phyloP scores from a whole-genome alignment of 2,888 invertebrate species.

The Rapana venosa region DNA sequence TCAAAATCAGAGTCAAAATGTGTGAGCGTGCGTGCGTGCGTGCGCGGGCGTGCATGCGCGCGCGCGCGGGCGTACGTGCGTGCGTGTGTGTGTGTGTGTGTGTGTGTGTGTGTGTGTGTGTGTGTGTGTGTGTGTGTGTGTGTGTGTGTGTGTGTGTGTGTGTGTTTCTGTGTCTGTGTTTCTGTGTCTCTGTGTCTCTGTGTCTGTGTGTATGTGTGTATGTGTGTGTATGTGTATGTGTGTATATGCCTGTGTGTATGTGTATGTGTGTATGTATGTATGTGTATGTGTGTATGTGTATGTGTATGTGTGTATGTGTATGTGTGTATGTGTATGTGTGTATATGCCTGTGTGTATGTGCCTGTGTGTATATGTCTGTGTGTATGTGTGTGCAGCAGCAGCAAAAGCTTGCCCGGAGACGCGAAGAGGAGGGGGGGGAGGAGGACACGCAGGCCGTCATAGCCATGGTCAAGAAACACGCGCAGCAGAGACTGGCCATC shows the following conservation, averaged over 20 bases:
- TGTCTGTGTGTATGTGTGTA: constrained; percentile 1
- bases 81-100: no score
- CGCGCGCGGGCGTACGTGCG: not conserved
- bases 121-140: not conserved
- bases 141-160: constrained; percentile 18
- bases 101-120: no score
- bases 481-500: constrained; percentile 72
- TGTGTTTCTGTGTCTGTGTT: constrained; percentile 4
- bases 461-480: constrained; percentile 70
- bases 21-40: not conserved
- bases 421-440: constrained; percentile 71
- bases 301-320: no score
- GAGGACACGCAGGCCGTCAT: constrained; percentile 65
- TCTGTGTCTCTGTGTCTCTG: not conserved
- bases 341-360: no score
- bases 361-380: no score
- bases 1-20: not conserved
- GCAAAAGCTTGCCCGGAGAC: constrained; percentile 58
- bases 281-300: no score
- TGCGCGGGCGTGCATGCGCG: not conserved
- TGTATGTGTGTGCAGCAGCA: constrained; percentile 30
- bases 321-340: no score
- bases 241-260: no score
- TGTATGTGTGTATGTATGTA: no score
- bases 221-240: not conserved